Evolutionary conservation across 2,113 vertebrate genomes (phyloP).

Genomic region (Dinomys branickii): DNA sequence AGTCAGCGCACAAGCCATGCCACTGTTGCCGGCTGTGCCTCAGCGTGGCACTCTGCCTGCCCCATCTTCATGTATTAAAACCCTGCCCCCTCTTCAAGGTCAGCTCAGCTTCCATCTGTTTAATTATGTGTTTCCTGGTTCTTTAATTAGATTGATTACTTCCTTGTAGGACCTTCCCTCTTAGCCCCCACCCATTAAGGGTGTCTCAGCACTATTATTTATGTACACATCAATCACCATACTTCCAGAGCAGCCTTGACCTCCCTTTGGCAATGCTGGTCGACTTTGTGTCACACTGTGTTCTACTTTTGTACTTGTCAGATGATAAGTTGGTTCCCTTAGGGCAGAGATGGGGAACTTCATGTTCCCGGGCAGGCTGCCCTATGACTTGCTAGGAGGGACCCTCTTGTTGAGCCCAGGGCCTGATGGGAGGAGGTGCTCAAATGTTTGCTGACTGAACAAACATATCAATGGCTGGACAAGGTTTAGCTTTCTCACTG

Average conservation of each 20-base stretch:
- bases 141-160: neutral
- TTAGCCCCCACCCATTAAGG: neutral
- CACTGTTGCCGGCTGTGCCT: neutral
- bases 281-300: neutral
- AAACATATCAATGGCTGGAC: neutral
- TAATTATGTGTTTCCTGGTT: neutral
- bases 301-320: neutral
- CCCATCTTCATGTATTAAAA: neutral
- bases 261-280: neutral
- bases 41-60: too few species aligned
- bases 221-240: neutral
- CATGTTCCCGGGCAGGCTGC: neutral
- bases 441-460: neutral
- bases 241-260: neutral
- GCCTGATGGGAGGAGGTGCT: neutral
- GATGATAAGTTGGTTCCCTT: neutral
- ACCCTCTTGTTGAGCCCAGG: neutral
- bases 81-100: neutral
- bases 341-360: neutral
- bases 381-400: neutral
- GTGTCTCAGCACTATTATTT: neutral
- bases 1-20: neutral
- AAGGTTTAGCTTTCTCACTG: neutral
- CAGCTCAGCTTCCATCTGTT: neutral
- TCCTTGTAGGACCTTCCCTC: neutral